Base-by-base conservation (phyloP, 2,797 vertebrate genomes). In the Amphiprion clarkii region DNA sequence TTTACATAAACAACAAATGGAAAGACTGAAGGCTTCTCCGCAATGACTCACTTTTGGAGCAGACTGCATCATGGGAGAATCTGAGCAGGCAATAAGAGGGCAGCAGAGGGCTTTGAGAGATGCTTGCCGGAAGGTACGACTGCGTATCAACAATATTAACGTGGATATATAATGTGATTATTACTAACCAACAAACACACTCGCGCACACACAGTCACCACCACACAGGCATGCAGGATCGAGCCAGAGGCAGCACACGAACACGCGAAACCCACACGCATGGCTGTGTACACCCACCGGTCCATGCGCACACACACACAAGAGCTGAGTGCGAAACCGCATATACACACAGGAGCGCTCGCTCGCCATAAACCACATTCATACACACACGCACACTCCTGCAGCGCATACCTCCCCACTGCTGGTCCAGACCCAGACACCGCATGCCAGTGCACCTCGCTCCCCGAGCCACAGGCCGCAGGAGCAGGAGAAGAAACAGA, bases 1-100 rank as follows among this genome's bases (percentile, higher is more conserved):
- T 92, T 94, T 94, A 89, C 88, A 93, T 92, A 87, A 94, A 93
- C 86, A 86, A 88, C 87, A 84, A 88, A 88, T 90, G 91, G 90
- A 93, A 93, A 93, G 84, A 88, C 71, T 86, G 83, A 90, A 79
- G 11, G n/a, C 67, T 63, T 83, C 49, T 78, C 86, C 54, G 21
- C 75, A 90, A 77, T 92, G 91, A 94, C 70, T 93, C 93, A 94
- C 79, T 76, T 60, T 16, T 84, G 78, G 72, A 93, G 78, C 84
- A 76, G 67, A 87, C 60, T 74, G 78, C 69, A 85, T 79, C 67
- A 81, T 85, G 84, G 78, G 83, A 85, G 78, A 79, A 52, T 62
- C 60, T 83, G 62, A 23, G 36, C 76, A 74, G 71, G 80, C 82
- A 78, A 25, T 71, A 71, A 77, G 75, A 85, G 74, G 44, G 77